A percentile compares a stretch with the other conserved stretches of the same genome.
Evolutionary conservation across 2,888 invertebrate genomes (phyloP).

Genomic region (Aphidoletes aphidimyza): DNA sequence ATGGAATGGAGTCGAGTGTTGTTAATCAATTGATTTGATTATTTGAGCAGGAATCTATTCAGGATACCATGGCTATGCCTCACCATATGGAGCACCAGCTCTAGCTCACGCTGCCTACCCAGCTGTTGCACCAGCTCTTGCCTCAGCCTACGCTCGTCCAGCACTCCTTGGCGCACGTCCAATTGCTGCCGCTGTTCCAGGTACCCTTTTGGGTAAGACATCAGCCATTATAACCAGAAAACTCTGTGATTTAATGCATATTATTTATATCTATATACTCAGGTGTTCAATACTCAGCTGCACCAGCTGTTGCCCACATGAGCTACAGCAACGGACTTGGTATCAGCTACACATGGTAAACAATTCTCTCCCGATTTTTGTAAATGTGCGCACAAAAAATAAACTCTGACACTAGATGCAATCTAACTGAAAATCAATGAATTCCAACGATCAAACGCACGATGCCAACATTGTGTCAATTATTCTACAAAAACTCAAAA

Average conservation of each 20-base stretch:
- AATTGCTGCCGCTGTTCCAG: slow-evolving; percentile 62
- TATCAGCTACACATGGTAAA: slow-evolving; percentile 70
- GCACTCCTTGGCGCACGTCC: slow-evolving; percentile 59
- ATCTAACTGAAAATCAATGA: background rate
- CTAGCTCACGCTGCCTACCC: slow-evolving; percentile 58
- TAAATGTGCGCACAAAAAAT: background rate
- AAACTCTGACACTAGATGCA: background rate
- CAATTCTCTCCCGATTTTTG: background rate
- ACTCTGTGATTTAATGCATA: too few relatives aligned
- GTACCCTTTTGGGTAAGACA: background rate
- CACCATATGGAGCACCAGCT: slow-evolving; percentile 55
- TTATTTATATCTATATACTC: too few relatives aligned
- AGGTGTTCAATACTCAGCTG: slow-evolving; percentile 72
- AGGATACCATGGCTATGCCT: background rate
- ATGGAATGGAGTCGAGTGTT: too few relatives aligned
- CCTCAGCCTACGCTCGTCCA: slow-evolving; percentile 61
- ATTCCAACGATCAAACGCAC: background rate
- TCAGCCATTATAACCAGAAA: background rate
- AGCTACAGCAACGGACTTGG: slow-evolving; percentile 71
- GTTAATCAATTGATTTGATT: slow-evolving; percentile 61
- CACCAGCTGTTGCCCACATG: slow-evolving; percentile 73
- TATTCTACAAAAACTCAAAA: background rate
- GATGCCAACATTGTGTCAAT: background rate
- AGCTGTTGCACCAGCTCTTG: slow-evolving; percentile 57
- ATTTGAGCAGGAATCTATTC: slow-evolving; percentile 57